Base-by-base conservation (phyloP, 1,140 invertebrate genomes). In the Drosophila simulans region DNA sequence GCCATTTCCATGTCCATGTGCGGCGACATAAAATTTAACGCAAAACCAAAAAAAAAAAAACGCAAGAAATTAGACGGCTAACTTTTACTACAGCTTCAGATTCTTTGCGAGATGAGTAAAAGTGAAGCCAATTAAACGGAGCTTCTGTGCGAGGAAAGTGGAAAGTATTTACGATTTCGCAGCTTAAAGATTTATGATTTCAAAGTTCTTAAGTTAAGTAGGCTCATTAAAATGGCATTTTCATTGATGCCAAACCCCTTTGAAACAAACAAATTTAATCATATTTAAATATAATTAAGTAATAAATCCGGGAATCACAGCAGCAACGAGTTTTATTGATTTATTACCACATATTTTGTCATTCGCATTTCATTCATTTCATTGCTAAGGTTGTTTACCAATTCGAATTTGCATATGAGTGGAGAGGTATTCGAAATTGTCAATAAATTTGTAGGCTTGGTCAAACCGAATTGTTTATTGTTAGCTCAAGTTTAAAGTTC, bases 401-500 rank as follows among this genome's bases (percentile, higher is more conserved):
- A 51, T 52, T 63, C 27, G 15, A 22, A 68, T 70, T 56, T 40
- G 25, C 66, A 56, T 69, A 27, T 25, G n/a, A 56, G 35, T 8
- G 40, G 12, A 70, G 55, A 69, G 39, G 10, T 69, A 57, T 70
- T 70, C 64, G 57, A 70, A 69, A 69, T 56, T 70, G 25, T 57
- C 51, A 70, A 69, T 65, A 31, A 48, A 40, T 56, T 46, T 17
- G 34, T 62, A 17, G 15, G 25, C 31, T 45, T 49, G 35, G 58
- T 43, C 58, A 4, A 40, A 17, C 3, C 46, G 42, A 25, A 31
- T 70, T 40, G 35, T 68, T 48, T 64, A 35, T 64, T 37, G 27
- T 55, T 48, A 22, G 35, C 37, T 69, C 64, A 70, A 70, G 66
- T 70, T 70, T 51, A 70, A 46, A 70, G 66, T 56, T 70, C 27